A percentile compares a stretch with the other conserved stretches of the same genome.
Conservation (phyloP, 2,113 vertebrate species). For the Catagonus wagneri region DNA sequence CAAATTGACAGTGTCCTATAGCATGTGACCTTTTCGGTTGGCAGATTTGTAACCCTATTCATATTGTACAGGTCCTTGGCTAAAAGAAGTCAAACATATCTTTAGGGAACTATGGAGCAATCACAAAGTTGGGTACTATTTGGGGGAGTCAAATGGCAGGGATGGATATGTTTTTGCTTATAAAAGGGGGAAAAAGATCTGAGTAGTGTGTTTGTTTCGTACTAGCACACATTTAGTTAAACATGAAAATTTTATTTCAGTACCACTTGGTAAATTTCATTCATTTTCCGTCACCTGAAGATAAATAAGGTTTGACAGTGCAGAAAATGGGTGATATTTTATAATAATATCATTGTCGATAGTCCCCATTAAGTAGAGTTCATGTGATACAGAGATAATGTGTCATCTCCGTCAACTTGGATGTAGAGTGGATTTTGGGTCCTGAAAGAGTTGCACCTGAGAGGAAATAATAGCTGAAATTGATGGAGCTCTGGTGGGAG, state of each 20-base stretch:
- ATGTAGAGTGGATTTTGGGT: background rate
- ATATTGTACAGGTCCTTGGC: slow-evolving; percentile 23
- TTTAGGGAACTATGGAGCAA: slow-evolving; percentile 49
- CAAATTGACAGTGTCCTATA: slow-evolving; percentile 1
- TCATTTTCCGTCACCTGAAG: slow-evolving; percentile 52
- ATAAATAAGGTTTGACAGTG: slow-evolving; percentile 55
- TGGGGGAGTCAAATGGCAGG: background rate
- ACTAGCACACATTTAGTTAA: background rate
- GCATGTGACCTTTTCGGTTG: slow-evolving; percentile 7
- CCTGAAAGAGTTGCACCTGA: slow-evolving; percentile 45
- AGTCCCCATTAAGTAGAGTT: background rate
- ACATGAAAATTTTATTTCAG: slow-evolving; percentile 26
- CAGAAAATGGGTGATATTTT: slow-evolving; percentile 46
- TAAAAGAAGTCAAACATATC: slow-evolving; percentile 44
- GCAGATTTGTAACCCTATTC: slow-evolving; percentile 47
- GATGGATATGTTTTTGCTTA: background rate
- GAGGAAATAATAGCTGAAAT: slow-evolving; percentile 48
- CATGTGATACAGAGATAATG: background rate
- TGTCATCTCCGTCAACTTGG: slow-evolving; percentile 33
- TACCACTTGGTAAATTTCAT: slow-evolving; percentile 15
- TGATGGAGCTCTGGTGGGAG: slow-evolving; percentile 37
- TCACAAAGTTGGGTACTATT: background rate
- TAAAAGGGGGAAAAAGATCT: background rate
- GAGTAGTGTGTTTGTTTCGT: background rate
- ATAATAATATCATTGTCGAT: slow-evolving; percentile 49